phyloP scores from a whole-genome alignment of 2,797 vertebrate species.

The Crypturellus tataupa region DNA sequence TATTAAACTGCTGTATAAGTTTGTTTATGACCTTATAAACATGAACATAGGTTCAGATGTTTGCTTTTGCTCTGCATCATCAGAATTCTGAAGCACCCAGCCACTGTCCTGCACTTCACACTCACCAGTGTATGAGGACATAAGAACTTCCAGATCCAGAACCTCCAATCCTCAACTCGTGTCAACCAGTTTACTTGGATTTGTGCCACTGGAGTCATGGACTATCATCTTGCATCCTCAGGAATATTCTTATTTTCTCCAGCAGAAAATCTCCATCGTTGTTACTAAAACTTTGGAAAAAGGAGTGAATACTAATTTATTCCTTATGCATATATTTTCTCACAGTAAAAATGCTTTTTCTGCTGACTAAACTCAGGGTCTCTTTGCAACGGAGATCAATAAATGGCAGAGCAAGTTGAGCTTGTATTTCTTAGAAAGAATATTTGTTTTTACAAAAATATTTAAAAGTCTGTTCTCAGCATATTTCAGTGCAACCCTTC shows the following conservation, averaged over 20 bases:
- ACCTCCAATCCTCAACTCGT: neutral
- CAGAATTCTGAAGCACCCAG: neutral
- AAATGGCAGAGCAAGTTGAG: neutral
- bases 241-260: neutral
- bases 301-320: neutral
- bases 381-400: neutral
- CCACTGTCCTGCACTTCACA: neutral
- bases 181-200: neutral
- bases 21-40: conserved; percentile 14
- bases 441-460: neutral
- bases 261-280: neutral
- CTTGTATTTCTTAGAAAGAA: neutral
- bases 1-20: conserved; percentile 23
- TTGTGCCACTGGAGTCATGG: neutral
- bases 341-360: neutral
- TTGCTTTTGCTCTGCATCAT: neutral
- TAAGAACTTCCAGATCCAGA: neutral
- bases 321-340: neutral
- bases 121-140: neutral
- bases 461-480: neutral
- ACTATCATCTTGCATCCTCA: neutral
- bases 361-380: neutral
- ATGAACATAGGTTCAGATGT: neutral
- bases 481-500: neutral
- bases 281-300: neutral